phyloP scores from a whole-genome alignment of 2,888 invertebrate genomes.

The Synanthedon formicaeformis region DNA sequence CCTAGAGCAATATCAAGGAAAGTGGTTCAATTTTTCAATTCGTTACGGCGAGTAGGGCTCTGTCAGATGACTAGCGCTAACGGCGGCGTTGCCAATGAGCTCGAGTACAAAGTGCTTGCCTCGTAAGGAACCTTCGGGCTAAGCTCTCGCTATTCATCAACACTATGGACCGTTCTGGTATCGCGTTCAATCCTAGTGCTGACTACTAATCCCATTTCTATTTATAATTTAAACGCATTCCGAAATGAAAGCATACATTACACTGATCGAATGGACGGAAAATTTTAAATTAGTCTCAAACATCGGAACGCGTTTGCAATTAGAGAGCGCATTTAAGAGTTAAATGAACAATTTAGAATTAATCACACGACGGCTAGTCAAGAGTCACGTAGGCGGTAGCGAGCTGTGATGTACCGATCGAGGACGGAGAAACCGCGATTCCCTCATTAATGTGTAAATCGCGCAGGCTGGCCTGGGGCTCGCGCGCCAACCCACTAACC shows the following conservation, averaged over 20 bases:
- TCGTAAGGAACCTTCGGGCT: conserved; percentile 10
- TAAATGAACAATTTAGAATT: conserved; percentile 38
- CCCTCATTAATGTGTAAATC: conserved; percentile 58
- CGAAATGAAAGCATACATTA: conserved; percentile 1
- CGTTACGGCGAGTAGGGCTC: conserved; percentile 9
- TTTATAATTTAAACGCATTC: not conserved
- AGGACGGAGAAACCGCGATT: conserved; percentile 52
- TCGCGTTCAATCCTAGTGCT: conserved; percentile 3
- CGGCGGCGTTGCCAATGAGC: conserved; percentile 8
- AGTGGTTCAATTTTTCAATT: conserved; percentile 52
- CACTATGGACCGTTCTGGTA: not conserved
- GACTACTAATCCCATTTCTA: conserved; percentile 8
- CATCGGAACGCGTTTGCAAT: conserved; percentile 1
- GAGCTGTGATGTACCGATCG: conserved; percentile 33
- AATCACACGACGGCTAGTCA: conserved; percentile 30
- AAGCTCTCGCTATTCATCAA: conserved; percentile 13
- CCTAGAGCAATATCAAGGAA: conserved; percentile 39
- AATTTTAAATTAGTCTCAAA: not conserved
- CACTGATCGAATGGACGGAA: not conserved
- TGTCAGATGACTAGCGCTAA: conserved; percentile 7
- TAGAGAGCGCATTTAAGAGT: conserved; percentile 13
- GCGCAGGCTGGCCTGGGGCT: conserved; percentile 19
- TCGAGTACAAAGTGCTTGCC: conserved; percentile 4
- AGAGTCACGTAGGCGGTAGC: conserved; percentile 43
- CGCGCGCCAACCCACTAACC: conserved; percentile 58